Conservation (phyloP, 2,797 vertebrate genomes). For the Threskiornis aethiopicus region DNA sequence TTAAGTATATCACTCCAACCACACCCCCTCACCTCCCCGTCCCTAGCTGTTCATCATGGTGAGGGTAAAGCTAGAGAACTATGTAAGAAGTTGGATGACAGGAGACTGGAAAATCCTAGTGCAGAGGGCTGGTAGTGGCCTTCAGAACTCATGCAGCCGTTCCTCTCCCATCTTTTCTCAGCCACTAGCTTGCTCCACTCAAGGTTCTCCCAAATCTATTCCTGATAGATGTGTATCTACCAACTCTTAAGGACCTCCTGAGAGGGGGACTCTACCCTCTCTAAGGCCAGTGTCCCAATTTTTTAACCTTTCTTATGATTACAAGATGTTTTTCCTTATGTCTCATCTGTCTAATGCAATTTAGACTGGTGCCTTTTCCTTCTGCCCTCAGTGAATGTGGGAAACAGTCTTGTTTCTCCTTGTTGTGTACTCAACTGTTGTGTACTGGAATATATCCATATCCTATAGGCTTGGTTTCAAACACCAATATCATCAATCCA, state of each 20-base stretch:
- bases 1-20: not conserved
- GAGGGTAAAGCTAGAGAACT: not conserved
- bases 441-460: not conserved
- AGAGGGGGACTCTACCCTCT: not conserved
- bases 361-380: not conserved
- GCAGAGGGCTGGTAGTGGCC: not conserved
- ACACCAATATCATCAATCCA: not conserved
- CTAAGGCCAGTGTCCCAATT: not conserved
- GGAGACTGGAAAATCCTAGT: not conserved
- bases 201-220: not conserved
- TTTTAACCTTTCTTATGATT: not conserved
- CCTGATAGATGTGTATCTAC: not conserved
- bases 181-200: not conserved
- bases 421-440: not conserved
- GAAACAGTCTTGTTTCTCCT: not conserved
- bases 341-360: not conserved
- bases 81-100: not conserved
- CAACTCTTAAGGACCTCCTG: not conserved
- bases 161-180: not conserved
- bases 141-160: not conserved
- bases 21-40: accelerated
- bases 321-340: not conserved
- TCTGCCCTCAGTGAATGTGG: not conserved
- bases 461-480: not conserved
- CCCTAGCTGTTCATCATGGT: not conserved